phyloP scores from a whole-genome alignment of 2,888 invertebrate genomes.

The Polydrusus tereticollis region DNA sequence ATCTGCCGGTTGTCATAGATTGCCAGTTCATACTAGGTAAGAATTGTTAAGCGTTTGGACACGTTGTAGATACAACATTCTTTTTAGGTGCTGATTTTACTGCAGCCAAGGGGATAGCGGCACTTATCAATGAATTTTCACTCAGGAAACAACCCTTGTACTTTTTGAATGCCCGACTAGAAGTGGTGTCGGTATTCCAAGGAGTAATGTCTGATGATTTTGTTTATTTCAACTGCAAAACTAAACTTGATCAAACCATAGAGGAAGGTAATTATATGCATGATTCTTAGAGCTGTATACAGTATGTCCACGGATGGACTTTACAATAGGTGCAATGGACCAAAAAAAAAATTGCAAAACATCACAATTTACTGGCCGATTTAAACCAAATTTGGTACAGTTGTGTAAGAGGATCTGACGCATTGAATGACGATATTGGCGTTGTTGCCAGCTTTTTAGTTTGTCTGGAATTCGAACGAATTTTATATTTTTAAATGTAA shows the following conservation, averaged over 20 bases:
- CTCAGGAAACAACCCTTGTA: constrained; percentile 80
- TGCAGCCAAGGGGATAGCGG: constrained; percentile 86
- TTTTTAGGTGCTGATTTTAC: constrained; percentile 84
- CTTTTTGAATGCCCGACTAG: constrained; percentile 76
- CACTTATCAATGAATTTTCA: constrained; percentile 79
- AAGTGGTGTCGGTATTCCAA: constrained; percentile 77
- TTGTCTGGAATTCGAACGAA: too few species aligned
- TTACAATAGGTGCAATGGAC: too few species aligned
- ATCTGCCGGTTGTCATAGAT: constrained; percentile 85
- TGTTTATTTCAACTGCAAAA: constrained; percentile 71
- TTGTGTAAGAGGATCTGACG: too few species aligned
- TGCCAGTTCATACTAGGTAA: constrained; percentile 82
- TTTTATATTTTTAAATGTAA: too few species aligned
- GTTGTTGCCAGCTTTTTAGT: too few species aligned
- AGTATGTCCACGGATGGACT: too few species aligned
- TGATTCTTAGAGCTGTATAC: background rate
- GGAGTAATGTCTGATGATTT: constrained; percentile 77
- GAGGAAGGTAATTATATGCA: constrained; percentile 49
- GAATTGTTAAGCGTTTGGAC: constrained; percentile 38
- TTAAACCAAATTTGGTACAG: too few species aligned
- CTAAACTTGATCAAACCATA: constrained; percentile 70
- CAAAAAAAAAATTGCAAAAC: too few species aligned
- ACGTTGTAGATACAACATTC: background rate
- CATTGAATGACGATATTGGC: too few species aligned
- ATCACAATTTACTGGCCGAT: too few species aligned